These are phyloP conservation scores for Pyrocephalus nanus DNA, from an alignment of 2,797 vertebrate genomes.

Conservation along the genomic window DNA sequence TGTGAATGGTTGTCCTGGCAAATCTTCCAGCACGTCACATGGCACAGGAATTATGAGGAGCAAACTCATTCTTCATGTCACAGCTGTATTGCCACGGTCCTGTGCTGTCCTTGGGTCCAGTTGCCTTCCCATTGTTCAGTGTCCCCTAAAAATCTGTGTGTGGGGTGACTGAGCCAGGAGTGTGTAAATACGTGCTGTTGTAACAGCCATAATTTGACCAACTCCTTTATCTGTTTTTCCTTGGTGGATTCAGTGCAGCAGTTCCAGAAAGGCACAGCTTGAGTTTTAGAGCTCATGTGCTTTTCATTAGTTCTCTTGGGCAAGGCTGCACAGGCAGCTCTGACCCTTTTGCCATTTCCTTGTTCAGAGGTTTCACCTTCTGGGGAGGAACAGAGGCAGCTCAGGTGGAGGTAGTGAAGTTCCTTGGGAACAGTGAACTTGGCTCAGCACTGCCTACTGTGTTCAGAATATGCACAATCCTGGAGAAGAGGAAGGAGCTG, in stretches of 20 bases:
- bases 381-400: not conserved
- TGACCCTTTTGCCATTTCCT: not conserved
- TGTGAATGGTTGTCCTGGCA: not conserved
- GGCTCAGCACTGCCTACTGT: not conserved
- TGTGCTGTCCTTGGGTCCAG: not conserved
- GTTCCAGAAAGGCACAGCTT: not conserved
- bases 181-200: not conserved
- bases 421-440: not conserved
- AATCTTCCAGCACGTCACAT: not conserved
- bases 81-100: not conserved
- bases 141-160: not conserved
- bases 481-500: slow-evolving; percentile 6
- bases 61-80: not conserved
- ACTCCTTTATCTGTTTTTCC: not conserved
- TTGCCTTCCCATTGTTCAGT: not conserved
- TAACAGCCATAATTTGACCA: not conserved
- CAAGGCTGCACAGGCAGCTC: not conserved
- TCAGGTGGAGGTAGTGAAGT: not conserved
- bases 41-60: not conserved
- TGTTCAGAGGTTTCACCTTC: not conserved
- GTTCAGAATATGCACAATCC: not conserved
- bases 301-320: not conserved
- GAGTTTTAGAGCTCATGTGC: not conserved
- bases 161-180: not conserved
- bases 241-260: not conserved